Evolutionary conservation across 2,888 invertebrate species (phyloP), one percentile per base, ranked within the genome.

Genomic region (Emmelina monodactyla): DNA sequence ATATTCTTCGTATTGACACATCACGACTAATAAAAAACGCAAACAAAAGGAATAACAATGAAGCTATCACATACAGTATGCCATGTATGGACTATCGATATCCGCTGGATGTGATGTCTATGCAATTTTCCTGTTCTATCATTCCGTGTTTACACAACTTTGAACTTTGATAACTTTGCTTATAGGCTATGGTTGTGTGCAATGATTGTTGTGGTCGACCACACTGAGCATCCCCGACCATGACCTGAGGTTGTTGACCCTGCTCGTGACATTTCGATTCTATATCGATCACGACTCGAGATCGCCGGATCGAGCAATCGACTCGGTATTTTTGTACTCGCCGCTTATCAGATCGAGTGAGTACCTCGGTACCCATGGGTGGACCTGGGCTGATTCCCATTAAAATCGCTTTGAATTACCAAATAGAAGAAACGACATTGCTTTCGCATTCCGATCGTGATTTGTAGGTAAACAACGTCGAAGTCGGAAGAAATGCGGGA

Each of bases 191-290:
- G 60, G 60, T 54, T 58, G 53, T 53, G 55, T 53, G 5, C 6
- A n/a, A n/a, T 25, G 25, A n/a, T 25, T 9, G 25, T 25, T 25
- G 25, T 25, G 25, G 25, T 25, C 25, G 25, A 10, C n/a, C 6
- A 7, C 53, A 14, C 29, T 14, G 53, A 53, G 51, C 49, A 54
- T 55, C 65, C 60, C 51, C 71, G 76, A 73, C 79, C 79, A 71
- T 78, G 78, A 79, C 76, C 78, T 49, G 46, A 56, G 76, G 71
- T 54, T 70, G 56, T 62, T 51, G 64, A 75, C 65, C 73, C 60
- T 58, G 68, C 68, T 62, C 79, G 79, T 79, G 79, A 78, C 78
- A 78, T 71, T 76, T 75, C 69, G 73, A 72, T 75, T 67, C 65
- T 69, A 72, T 68, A 78, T 78, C 75, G 78, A 78, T 78, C 79